These are phyloP conservation scores for Montipora cactus DNA, from an alignment of 64 coral and sea anemone species.

Conservation along the genomic window DNA sequence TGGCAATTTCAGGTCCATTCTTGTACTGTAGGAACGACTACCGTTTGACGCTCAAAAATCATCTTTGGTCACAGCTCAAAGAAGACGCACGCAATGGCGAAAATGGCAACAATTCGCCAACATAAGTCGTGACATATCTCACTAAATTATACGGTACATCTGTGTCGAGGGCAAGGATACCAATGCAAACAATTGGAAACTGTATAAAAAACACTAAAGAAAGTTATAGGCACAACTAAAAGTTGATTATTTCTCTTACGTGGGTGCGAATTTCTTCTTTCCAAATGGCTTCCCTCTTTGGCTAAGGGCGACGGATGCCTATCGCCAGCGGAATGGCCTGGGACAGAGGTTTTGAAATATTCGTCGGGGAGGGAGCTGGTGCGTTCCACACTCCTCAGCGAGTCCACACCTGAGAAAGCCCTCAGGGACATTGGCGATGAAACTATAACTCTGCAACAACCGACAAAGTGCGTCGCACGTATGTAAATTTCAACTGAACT, in stretches of 20 bases:
- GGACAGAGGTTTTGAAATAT: neutral
- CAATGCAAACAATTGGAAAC: too few species aligned
- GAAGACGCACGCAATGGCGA: neutral
- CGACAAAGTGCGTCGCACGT: neutral
- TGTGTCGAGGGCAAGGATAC: too few species aligned
- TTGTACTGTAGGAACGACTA: neutral
- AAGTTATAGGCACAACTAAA: neutral
- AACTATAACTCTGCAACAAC: slow-evolving; percentile 41
- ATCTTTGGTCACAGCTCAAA: neutral
- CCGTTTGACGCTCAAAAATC: neutral
- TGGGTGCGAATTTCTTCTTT: slow-evolving; percentile 20
- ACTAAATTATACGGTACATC: too few species aligned
- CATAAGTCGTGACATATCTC: too few species aligned
- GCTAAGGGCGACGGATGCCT: neutral
- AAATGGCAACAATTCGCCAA: too few species aligned
- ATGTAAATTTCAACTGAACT: too few species aligned
- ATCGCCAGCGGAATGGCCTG: slow-evolving; percentile 8
- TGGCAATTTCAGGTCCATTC: too few species aligned
- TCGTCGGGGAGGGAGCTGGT: slow-evolving; percentile 63
- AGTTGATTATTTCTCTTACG: neutral
- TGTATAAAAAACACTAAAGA: neutral
- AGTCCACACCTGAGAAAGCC: slow-evolving; percentile 53
- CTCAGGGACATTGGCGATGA: slow-evolving; percentile 48
- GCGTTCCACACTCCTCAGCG: slow-evolving; percentile 42
- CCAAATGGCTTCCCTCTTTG: neutral